These are phyloP conservation scores for Malthinus seriepunctatus DNA, from an alignment of 2,888 invertebrate genomes.

Conservation along the genomic window DNA sequence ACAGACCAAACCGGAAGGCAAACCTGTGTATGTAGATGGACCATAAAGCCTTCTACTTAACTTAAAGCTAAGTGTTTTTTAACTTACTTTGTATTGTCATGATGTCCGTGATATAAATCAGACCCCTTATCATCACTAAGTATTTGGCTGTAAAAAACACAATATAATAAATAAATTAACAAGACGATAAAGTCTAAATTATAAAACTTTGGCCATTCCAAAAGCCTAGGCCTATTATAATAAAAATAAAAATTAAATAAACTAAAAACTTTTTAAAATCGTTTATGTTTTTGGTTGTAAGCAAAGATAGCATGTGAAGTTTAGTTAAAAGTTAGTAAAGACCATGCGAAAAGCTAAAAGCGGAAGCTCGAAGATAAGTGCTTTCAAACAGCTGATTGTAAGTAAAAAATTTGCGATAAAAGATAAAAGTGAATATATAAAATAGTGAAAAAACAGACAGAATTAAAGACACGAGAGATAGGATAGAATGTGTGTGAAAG, in stretches of 20 bases:
- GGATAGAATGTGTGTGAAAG: constrained; percentile 17
- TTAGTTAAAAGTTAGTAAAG: constrained; percentile 15
- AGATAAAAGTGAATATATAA: constrained; percentile 6
- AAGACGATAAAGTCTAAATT: not conserved
- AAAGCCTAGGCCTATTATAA: constrained; percentile 18
- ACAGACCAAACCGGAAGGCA: no score
- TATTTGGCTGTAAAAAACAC: constrained; percentile 62
- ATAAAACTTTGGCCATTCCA: constrained; percentile 35
- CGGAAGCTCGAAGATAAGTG: constrained; percentile 22
- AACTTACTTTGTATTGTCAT: constrained; percentile 59
- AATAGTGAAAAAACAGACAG: constrained; percentile 33
- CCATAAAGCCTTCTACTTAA: no score
- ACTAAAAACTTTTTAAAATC: constrained; percentile 4
- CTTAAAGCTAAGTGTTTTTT: no score
- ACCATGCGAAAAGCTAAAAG: constrained; percentile 12
- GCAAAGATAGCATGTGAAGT: constrained; percentile 27
- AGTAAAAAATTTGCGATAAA: constrained; percentile 2
- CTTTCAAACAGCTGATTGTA: constrained; percentile 10
- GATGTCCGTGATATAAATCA: constrained; percentile 58
- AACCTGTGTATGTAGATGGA: no score
- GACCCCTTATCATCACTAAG: constrained; percentile 68
- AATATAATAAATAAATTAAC: constrained; percentile 10
- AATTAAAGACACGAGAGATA: constrained; percentile 33
- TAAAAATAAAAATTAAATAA: not conserved
- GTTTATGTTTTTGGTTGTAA: constrained; percentile 24